Evolutionary conservation across 2,113 vertebrate genomes (phyloP), one percentile per base, ranked within the genome.

Genomic region (Mastomys coucha): DNA sequence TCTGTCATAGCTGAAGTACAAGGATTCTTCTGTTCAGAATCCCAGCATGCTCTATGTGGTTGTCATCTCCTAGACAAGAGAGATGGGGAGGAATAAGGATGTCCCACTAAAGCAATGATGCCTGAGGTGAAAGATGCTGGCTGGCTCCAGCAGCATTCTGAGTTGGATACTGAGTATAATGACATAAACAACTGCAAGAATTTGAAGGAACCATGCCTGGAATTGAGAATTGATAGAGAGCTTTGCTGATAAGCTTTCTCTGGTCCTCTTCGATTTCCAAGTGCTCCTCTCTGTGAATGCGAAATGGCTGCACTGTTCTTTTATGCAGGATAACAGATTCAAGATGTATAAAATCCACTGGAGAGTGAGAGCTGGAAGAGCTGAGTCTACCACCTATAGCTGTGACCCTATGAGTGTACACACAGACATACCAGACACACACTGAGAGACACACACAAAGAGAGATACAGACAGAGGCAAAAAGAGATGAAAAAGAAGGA

Each of bases 131-230:
- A 56, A 73, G 42, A 93, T 2, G 33, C 4, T 75, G 80, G 84
- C 91, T 72, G 80, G 84, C 91, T 72, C n/a, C 7, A 53, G 53
- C 1, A 17, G 72, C 94, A 75, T 39, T 69, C 63, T 75, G 70
- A 77, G 56, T 76, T 12, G 14, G 58, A n/a, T 33, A 12, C 33
- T 33, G 77, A 20, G 73, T 49, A 16, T 4, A 36, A 36, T 31
- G 86, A 86, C 73, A 94, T 89, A 26, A 90, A 33, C 92, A 70
- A 70, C 0, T 67, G 65, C 89, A 91, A 60, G 88, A 53, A 17
- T 11, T 73, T 87, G 45, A 77, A 84, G 88, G 56, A 69, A 85
- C 26, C n/a, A 10, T 20, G 49, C 28, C 81, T 45, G 24, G 76
- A 42, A 60, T 58, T 65, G n/a, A 78, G 10, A 72, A 77, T 60